Conservation (phyloP, 2,888 invertebrate genomes). For the Lordiphosa andalusiaca region DNA sequence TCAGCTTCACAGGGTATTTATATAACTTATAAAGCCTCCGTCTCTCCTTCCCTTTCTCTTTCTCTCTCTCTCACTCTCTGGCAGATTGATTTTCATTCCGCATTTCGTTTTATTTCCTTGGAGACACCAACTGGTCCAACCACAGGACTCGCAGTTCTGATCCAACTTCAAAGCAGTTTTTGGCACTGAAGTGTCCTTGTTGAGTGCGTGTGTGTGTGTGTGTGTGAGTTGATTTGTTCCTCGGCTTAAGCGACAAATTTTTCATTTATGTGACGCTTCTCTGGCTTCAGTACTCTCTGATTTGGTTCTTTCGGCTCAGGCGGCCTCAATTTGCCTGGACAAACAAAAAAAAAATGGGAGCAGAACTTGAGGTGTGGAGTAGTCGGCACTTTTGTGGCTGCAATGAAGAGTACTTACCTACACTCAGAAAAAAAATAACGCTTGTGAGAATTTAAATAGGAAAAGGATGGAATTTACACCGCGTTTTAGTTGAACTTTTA, state of each 20-base stretch:
- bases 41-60: conserved; percentile 36
- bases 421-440: background rate
- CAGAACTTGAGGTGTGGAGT: conserved; percentile 38
- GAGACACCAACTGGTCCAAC: conserved; percentile 64
- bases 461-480: background rate
- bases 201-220: conserved; percentile 24
- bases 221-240: conserved; percentile 38
- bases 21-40: conserved; percentile 34
- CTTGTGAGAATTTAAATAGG: background rate
- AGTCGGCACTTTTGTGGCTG: conserved; percentile 61
- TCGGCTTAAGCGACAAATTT: conserved; percentile 64
- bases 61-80: conserved; percentile 30
- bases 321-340: conserved; percentile 43
- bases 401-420: conserved; percentile 10
- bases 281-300: conserved; percentile 23
- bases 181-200: conserved; percentile 57
- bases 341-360: conserved; percentile 17
- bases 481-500: background rate
- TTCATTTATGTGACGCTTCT: conserved; percentile 59
- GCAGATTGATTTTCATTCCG: conserved; percentile 73
- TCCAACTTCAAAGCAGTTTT: conserved; percentile 72
- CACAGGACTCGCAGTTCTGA: conserved; percentile 39
- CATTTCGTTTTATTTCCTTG: conserved; percentile 75
- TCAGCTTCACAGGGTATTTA: conserved; percentile 16
- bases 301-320: conserved; percentile 19